Evolutionary conservation across 2,888 invertebrate species (phyloP).

Genomic region (Cephus pygmeus): DNA sequence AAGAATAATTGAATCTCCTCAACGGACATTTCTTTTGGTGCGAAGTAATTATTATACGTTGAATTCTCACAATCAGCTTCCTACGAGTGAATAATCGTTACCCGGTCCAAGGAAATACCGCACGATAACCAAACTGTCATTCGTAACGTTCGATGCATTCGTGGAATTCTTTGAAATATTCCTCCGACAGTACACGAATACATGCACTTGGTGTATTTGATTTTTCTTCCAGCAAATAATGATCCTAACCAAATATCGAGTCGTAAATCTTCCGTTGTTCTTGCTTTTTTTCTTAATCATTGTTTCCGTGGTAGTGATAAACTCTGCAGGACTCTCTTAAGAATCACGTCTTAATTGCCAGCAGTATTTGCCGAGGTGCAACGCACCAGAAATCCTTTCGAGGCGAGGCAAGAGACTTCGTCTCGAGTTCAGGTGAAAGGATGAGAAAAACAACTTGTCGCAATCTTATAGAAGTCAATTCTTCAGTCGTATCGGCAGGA

Average conservation of each 20-base stretch:
- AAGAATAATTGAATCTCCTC: background rate
- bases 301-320: background rate
- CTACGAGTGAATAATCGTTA: background rate
- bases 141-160: background rate
- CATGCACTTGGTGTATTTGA: background rate
- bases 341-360: background rate
- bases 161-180: background rate
- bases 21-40: background rate
- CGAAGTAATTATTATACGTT: background rate
- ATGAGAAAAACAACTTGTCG: background rate
- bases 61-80: background rate
- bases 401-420: background rate
- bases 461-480: background rate
- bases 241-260: background rate
- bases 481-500: background rate
- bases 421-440: constrained; percentile 4
- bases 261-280: background rate
- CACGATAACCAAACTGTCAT: too few species aligned
- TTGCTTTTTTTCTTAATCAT: background rate
- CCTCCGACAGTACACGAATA: background rate
- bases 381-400: constrained; percentile 41
- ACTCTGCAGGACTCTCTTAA: background rate
- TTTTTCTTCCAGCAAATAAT: too few species aligned
- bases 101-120: background rate
- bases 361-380: constrained; percentile 35